A percentile compares a stretch with the other conserved stretches of the same genome.
These are phyloP conservation scores for Anastrepha ludens DNA, from an alignment of 1,140 invertebrate genomes.

Conservation along the genomic window DNA sequence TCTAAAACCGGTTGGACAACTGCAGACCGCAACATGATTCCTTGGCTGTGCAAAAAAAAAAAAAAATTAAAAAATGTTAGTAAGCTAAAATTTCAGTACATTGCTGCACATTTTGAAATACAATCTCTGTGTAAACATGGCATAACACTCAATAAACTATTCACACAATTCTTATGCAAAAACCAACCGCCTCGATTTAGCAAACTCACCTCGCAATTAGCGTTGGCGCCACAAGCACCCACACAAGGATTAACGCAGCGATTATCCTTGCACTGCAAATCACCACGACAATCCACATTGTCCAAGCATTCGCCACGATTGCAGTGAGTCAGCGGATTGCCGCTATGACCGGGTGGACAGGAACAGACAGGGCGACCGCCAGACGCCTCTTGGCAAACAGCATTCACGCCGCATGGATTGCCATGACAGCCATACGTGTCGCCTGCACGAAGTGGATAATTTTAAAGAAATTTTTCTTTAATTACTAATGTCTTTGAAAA, in stretches of 20 bases:
- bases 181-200: not conserved
- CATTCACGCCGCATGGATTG: constrained; percentile 78
- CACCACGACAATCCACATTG: constrained; percentile 77
- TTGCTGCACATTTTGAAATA: constrained; percentile 58
- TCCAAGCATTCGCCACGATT: constrained; percentile 80
- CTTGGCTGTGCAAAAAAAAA: constrained; percentile 76
- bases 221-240: constrained; percentile 83
- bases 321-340: constrained; percentile 81
- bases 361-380: constrained; percentile 81
- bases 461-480: too few species aligned
- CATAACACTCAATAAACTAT: too few species aligned
- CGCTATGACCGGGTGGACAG: constrained; percentile 82
- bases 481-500: too few species aligned
- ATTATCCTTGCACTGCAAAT: constrained; percentile 85
- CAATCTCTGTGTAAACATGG: too few species aligned
- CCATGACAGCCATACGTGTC: constrained; percentile 66
- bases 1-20: constrained; percentile 86
- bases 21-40: constrained; percentile 88
- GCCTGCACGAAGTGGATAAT: too few species aligned
- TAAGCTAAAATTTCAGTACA: constrained; percentile 34
- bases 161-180: constrained; percentile 57
- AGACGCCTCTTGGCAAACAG: constrained; percentile 78
- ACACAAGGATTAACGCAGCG: constrained; percentile 86
- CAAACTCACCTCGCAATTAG: constrained; percentile 80
- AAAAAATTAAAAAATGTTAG: constrained; percentile 68